These are phyloP conservation scores for Drosophila biarmipes DNA, from an alignment of 1,140 invertebrate genomes.

Conservation along the genomic window DNA sequence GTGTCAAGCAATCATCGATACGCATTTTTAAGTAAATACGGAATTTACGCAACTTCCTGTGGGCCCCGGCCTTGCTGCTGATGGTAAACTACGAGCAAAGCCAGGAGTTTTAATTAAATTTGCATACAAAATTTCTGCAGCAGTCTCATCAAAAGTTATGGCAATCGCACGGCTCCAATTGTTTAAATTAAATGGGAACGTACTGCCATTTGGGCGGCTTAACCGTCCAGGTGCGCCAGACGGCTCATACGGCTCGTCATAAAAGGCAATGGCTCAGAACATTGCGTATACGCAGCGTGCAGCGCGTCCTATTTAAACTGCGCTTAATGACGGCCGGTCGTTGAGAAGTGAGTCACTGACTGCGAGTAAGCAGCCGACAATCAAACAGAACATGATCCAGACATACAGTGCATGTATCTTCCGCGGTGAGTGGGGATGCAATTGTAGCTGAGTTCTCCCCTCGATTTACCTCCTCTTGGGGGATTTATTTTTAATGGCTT, in stretches of 20 bases:
- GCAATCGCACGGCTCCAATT: slow-evolving; percentile 29
- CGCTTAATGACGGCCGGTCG: slow-evolving; percentile 62
- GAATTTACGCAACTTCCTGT: slow-evolving; percentile 36
- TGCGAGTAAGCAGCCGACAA: slow-evolving; percentile 24
- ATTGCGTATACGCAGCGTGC: slow-evolving; percentile 63
- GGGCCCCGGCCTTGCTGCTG: slow-evolving; percentile 15
- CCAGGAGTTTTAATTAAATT: slow-evolving; percentile 70
- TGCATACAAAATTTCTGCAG: slow-evolving; percentile 47
- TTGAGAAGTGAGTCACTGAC: slow-evolving; percentile 21
- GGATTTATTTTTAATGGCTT: slow-evolving; percentile 54
- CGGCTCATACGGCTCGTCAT: slow-evolving; percentile 29
- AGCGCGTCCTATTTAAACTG: slow-evolving; percentile 59
- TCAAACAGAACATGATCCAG: slow-evolving; percentile 34
- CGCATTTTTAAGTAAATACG: slow-evolving; percentile 38
- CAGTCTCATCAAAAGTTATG: slow-evolving; percentile 49
- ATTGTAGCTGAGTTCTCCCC: slow-evolving; percentile 29
- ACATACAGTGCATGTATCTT: slow-evolving; percentile 20
- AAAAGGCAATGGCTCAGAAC: slow-evolving; percentile 46
- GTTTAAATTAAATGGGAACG: slow-evolving; percentile 40
- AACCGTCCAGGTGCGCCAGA: slow-evolving; percentile 32
- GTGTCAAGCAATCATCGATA: slow-evolving; percentile 50
- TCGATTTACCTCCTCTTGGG: slow-evolving; percentile 45
- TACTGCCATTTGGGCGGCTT: slow-evolving; percentile 26
- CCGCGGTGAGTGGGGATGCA: neutral
- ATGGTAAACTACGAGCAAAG: slow-evolving; percentile 32